These are phyloP conservation scores for Onthophagus taurus DNA, from an alignment of 1,140 invertebrate genomes.

Conservation along the genomic window DNA sequence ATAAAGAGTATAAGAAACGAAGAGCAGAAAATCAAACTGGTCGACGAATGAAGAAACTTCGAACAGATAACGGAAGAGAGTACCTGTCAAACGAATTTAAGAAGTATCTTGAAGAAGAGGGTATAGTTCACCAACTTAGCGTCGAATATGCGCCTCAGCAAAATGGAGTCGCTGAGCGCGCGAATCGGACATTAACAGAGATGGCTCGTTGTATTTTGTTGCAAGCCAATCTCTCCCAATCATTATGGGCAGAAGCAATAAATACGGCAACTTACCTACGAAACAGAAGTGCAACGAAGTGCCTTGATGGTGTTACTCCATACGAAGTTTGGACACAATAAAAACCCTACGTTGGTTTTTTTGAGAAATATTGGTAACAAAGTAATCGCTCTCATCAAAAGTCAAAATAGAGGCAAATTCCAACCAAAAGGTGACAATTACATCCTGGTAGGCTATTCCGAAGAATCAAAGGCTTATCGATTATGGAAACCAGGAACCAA, in stretches of 20 bases:
- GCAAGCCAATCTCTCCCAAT: conserved; percentile 17
- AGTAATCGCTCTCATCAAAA: too few species aligned
- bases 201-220: conserved; percentile 20
- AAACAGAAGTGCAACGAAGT: conserved; percentile 12
- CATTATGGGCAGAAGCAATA: conserved; percentile 25
- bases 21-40: too few species aligned
- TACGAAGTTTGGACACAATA: conserved; percentile 7
- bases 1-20: too few species aligned
- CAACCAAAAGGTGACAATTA: too few species aligned
- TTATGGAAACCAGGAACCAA: too few species aligned
- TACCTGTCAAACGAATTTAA: conserved; percentile 25
- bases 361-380: too few species aligned
- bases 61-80: too few species aligned
- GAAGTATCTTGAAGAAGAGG: conserved; percentile 22
- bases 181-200: conserved; percentile 21
- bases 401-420: too few species aligned
- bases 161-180: conserved; percentile 32
- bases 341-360: too few species aligned
- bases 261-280: conserved; percentile 21
- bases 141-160: conserved; percentile 32
- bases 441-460: too few species aligned
- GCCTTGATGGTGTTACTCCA: background rate
- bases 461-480: too few species aligned
- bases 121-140: conserved; percentile 27
- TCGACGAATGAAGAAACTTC: too few species aligned